Conservation (phyloP, 2,113 vertebrate species). For the Capreolus pygargus region DNA sequence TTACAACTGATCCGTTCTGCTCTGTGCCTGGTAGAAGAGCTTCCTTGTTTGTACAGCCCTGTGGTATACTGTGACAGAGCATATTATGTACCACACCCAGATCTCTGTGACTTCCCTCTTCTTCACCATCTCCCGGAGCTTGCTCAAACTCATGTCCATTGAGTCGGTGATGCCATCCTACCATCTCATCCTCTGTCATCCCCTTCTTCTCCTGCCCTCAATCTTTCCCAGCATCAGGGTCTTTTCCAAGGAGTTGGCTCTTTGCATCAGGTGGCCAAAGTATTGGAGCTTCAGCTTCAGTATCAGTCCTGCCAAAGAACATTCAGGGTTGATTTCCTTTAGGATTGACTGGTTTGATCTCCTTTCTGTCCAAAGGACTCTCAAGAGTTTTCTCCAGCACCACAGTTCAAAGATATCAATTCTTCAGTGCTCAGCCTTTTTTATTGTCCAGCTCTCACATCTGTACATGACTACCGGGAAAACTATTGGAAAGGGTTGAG, state of each 20-base stretch:
- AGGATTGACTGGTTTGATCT: not conserved
- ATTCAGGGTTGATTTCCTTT: not conserved
- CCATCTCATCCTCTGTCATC: not conserved
- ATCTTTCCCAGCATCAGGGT: not conserved
- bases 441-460: not conserved
- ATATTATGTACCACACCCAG: not conserved
- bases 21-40: not conserved
- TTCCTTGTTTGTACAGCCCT: not conserved
- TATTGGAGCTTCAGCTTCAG: not conserved
- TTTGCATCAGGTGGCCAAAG: not conserved
- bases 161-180: not conserved
- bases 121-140: not conserved
- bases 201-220: not conserved
- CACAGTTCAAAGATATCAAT: not conserved
- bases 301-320: not conserved
- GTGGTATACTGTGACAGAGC: not conserved
- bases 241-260: not conserved
- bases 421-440: not conserved
- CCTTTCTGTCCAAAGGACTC: not conserved
- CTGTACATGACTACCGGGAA: not conserved
- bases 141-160: not conserved
- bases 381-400: not conserved
- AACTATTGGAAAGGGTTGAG: not conserved
- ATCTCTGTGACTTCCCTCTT: conserved; percentile 30
- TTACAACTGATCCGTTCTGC: not conserved